phyloP scores from a whole-genome alignment of 2,113 vertebrate genomes.

The Leptobrachium ailaonicum region DNA sequence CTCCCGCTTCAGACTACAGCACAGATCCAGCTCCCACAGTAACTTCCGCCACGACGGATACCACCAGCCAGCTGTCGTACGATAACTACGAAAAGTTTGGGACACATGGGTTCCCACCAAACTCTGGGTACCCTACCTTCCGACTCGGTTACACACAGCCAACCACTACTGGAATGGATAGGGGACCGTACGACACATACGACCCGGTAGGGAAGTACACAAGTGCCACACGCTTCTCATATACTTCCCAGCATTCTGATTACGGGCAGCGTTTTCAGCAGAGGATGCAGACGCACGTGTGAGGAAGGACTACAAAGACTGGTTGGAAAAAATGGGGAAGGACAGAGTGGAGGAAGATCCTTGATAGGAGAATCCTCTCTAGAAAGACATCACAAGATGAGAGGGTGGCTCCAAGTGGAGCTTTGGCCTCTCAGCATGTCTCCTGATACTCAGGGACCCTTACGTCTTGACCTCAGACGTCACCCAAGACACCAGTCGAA shows the following conservation, averaged over 20 bases:
- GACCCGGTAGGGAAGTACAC: constrained; percentile 79
- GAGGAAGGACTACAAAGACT: constrained; percentile 53
- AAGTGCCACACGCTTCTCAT: constrained; percentile 80
- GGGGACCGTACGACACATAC: constrained; percentile 65
- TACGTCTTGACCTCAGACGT: constrained; percentile 47
- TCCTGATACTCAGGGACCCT: constrained; percentile 73
- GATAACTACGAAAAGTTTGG: constrained; percentile 87
- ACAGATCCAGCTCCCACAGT: constrained; percentile 51
- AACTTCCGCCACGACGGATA: constrained; percentile 61
- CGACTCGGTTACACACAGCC: constrained; percentile 81
- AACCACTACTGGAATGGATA: constrained; percentile 60
- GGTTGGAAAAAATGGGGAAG: constrained; percentile 23
- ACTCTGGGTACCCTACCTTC: constrained; percentile 73
- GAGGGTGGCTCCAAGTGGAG: neutral
- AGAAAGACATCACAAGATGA: constrained; percentile 54
- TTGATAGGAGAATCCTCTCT: constrained; percentile 52
- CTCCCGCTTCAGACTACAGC: constrained; percentile 62
- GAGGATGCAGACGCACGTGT: constrained; percentile 96
- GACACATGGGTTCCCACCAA: constrained; percentile 69
- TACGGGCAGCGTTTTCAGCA: constrained; percentile 92
- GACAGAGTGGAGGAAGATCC: neutral
- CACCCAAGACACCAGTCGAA: constrained; percentile 21
- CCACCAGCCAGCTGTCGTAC: constrained; percentile 78
- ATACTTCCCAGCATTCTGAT: constrained; percentile 90
- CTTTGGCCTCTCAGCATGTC: constrained; percentile 51